Evolutionary conservation across 2,888 invertebrate genomes (phyloP).

Genomic region (Leucoma salicis): DNA sequence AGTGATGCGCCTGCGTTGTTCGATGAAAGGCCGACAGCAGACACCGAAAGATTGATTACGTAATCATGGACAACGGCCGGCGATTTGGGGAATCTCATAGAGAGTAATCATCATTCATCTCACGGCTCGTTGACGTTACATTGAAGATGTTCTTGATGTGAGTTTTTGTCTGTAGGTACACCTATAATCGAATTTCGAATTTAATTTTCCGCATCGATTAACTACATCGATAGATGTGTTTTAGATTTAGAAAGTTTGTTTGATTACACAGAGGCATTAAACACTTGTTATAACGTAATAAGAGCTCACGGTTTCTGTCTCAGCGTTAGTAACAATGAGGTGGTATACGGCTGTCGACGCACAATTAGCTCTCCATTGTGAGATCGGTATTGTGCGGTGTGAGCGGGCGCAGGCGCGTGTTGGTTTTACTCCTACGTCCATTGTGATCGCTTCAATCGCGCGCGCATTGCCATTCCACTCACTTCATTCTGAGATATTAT

Average conservation of each 20-base stretch:
- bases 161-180: slow-evolving; percentile 38
- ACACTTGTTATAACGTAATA: slow-evolving; percentile 35
- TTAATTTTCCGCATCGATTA: slow-evolving; percentile 53
- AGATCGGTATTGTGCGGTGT: slow-evolving; percentile 49
- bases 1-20: slow-evolving; percentile 62
- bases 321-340: slow-evolving; percentile 51
- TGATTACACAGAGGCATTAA: slow-evolving; percentile 35
- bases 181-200: slow-evolving; percentile 46
- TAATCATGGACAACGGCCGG: slow-evolving; percentile 70
- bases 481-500: slow-evolving; percentile 66
- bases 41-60: slow-evolving; percentile 76
- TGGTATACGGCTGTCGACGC: slow-evolving; percentile 70
- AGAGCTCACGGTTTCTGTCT: slow-evolving; percentile 42
- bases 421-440: slow-evolving; percentile 75
- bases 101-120: slow-evolving; percentile 75
- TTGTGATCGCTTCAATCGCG: slow-evolving; percentile 65
- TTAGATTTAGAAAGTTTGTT: slow-evolving; percentile 29
- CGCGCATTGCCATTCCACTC: slow-evolving; percentile 59
- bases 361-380: slow-evolving; percentile 77
- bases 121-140: slow-evolving; percentile 68
- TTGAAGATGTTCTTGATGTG: slow-evolving; percentile 49
- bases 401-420: slow-evolving; percentile 69
- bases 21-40: slow-evolving; percentile 74
- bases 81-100: slow-evolving; percentile 74
- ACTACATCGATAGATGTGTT: slow-evolving; percentile 32